phyloP scores from a whole-genome alignment of 1,140 invertebrate genomes.

The Scaptomyza graminum region DNA sequence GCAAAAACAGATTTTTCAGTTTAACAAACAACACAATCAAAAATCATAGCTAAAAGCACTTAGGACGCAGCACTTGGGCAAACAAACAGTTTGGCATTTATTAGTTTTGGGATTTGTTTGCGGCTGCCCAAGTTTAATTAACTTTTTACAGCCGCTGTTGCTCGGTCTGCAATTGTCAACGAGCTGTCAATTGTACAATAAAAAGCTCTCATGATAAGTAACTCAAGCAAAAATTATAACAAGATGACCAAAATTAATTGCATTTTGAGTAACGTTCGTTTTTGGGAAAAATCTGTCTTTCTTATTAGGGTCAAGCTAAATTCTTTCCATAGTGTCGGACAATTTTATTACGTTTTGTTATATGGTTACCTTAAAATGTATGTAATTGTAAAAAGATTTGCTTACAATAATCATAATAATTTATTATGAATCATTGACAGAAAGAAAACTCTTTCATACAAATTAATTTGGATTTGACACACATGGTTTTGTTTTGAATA shows the following conservation, averaged over 20 bases:
- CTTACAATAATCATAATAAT: neutral
- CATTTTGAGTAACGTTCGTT: neutral
- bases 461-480: neutral
- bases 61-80: neutral
- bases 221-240: slow-evolving; percentile 22
- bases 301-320: no score
- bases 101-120: slow-evolving; percentile 60
- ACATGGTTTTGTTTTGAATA: no score
- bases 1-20: neutral
- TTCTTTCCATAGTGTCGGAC: neutral
- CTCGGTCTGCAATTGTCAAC: slow-evolving; percentile 34
- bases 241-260: slow-evolving; percentile 21
- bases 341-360: slow-evolving; percentile 1
- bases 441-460: slow-evolving; percentile 12
- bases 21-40: neutral
- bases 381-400: slow-evolving; percentile 1
- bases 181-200: slow-evolving; percentile 27
- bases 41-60: slow-evolving; percentile 1
- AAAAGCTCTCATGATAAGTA: slow-evolving; percentile 15
- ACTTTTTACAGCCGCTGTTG: slow-evolving; percentile 33
- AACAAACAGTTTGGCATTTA: slow-evolving; percentile 43
- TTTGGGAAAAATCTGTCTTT: neutral
- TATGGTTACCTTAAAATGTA: neutral
- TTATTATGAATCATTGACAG: slow-evolving; percentile 2
- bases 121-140: slow-evolving; percentile 57